These are phyloP conservation scores for Euproctis similis DNA, from an alignment of 2,888 invertebrate species.

Conservation along the genomic window DNA sequence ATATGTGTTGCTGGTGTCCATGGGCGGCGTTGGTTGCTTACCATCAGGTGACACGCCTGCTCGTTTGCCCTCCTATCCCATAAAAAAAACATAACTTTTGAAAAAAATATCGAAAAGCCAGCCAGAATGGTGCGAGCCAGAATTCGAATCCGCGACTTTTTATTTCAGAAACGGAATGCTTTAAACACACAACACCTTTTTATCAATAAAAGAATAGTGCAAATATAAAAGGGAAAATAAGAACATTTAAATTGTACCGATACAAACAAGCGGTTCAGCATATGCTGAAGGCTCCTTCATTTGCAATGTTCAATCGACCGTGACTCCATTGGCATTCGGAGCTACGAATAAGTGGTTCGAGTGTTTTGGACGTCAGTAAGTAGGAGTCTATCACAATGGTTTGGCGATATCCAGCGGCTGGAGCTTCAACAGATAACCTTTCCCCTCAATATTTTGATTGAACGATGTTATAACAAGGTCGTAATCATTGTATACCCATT, in stretches of 20 bases:
- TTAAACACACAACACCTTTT: no score
- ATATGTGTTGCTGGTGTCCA: no score
- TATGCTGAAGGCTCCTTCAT: slow-evolving; percentile 41
- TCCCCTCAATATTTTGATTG: slow-evolving; percentile 63
- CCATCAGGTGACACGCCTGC: no score
- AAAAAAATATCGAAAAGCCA: no score
- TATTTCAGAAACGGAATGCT: no score
- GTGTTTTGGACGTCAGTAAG: slow-evolving; percentile 44
- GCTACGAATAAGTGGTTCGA: slow-evolving; percentile 43
- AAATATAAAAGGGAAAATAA: slow-evolving; percentile 6
- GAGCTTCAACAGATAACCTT: slow-evolving; percentile 51
- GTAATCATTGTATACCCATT: slow-evolving; percentile 44
- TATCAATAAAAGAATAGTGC: no score
- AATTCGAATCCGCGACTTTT: no score
- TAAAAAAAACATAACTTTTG: no score
- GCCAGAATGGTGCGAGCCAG: no score
- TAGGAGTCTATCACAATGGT: slow-evolving; percentile 37
- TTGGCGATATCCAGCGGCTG: slow-evolving; percentile 21
- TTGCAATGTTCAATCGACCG: slow-evolving; percentile 51
- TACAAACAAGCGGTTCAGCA: slow-evolving; percentile 30
- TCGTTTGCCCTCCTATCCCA: no score
- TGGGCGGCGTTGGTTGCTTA: no score
- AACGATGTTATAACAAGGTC: slow-evolving; percentile 58
- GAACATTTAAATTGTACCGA: slow-evolving; percentile 18
- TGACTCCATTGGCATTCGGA: slow-evolving; percentile 55